Base-by-base conservation (phyloP, 2,797 vertebrate genomes). In the Lacerta bilineata region DNA sequence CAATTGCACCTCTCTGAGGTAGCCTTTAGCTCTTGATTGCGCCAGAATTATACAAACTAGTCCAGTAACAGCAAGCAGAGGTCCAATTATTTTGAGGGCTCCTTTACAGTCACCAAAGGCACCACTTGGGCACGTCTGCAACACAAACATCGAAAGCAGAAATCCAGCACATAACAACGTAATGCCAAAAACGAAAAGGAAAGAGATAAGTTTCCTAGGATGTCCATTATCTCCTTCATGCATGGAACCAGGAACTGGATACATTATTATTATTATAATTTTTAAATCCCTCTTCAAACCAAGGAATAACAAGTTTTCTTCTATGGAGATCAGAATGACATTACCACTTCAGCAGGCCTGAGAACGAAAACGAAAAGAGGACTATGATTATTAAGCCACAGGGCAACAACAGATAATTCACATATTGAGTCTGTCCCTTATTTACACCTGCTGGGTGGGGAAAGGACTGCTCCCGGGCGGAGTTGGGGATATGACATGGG, bases 111-210 rank as follows among this genome's bases (percentile, higher is more conserved):
- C 93, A 55, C 85, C 89, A 77, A 95, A 78, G 36, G 91, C 86
- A 85, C 93, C 94, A 13, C 93, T 92, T 0, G 96, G 95, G 88
- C 97, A 97, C 0, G 96, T 93, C 86, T 97, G 97, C 68, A 97
- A 97, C 89, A 97, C 95, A 90, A 97, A 97, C 86, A 97, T 93
- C 71, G 96, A 97, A 77, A 98, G 95, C 88, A 97, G 91, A 72
- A 97, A 92, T 88, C 97, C 97, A 90, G 95, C 90, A 0, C 97
- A 97, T 36, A 97, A 78, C 68, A 97, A 92, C 39, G 95, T 50
- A 36, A 95, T 94, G 5, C 97, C 97, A 55, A 96, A 94, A 87
- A 97, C 78, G 84, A 97, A 97, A 87, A 97, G 95, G 86, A 95
- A 95, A 94, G 97, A 97, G 80, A 97, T 95, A 83, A 97, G 89